Evolutionary conservation across 2,113 vertebrate species (phyloP).

Genomic region (Columba livia): DNA sequence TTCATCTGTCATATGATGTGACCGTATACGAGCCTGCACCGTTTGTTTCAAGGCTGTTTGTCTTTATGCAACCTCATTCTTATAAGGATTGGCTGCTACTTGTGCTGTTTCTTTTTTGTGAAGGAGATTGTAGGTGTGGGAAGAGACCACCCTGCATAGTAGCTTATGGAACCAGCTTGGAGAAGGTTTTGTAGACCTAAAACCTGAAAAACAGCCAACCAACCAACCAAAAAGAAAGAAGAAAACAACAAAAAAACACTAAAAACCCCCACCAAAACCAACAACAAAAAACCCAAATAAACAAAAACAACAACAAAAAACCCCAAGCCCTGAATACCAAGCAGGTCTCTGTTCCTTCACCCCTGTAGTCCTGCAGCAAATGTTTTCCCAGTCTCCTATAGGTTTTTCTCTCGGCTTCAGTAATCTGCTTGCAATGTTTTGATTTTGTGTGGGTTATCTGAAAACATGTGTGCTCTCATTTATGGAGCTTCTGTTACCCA

Average conservation of each 20-base stretch:
- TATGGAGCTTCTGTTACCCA: background rate
- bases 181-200: background rate
- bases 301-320: background rate
- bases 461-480: background rate
- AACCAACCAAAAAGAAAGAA: no score
- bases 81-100: background rate
- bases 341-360: background rate
- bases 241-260: no score
- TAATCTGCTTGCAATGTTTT: background rate
- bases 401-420: background rate
- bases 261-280: no score
- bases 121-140: background rate
- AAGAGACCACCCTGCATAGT: background rate
- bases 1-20: background rate
- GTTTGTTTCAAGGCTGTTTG: background rate
- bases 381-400: background rate
- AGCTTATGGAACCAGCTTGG: background rate
- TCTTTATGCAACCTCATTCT: background rate
- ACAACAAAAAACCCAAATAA: background rate
- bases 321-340: background rate
- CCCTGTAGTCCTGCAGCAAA: background rate
- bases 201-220: background rate
- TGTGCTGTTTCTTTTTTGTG: background rate
- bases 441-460: background rate
- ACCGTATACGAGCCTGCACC: fast-evolving